Base-by-base conservation (phyloP, 2,113 vertebrate genomes). In the Clupea harengus region DNA sequence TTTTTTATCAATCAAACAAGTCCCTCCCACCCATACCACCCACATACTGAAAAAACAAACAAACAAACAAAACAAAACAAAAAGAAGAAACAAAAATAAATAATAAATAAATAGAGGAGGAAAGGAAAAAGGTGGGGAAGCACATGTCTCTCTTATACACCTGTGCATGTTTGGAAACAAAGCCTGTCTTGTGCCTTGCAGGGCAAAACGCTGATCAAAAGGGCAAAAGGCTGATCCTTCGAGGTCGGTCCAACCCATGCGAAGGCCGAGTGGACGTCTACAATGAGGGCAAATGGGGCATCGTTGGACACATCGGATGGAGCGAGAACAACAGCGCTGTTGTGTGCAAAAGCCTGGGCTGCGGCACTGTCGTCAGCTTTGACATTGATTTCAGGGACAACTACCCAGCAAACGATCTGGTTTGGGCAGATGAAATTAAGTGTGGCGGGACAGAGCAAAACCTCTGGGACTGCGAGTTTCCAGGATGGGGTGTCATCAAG, bases 181-280 rank as follows among this genome's bases (percentile, higher is more conserved):
- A 85, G 0, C 54, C 64, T 9, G 10, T 80, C 17, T 85, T 17
- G 44, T 46, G 4, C 8, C 47, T 45, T 81, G 2, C 28, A 86
- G 88, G 17, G 0, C 3, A 46, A 78, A n/a, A 88, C 2, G n/a
- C n/a, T n/a, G n/a, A n/a, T n/a, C n/a, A n/a, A n/a, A n/a, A n/a
- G n/a, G n/a, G n/a, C n/a, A n/a, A n/a, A n/a, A 83, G 28, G 46
- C 82, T 93, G 32, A 67, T 87, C 47, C 89, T 94, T 0, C 54
- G 2, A 0, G 44, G 52, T 0, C 84, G 47, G 0, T 0, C 0
- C 0, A 22, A 44, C 0, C 90, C 92, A 0, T 95, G 94, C 54
- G 11, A 88, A 22, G 94, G 94, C n/a, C 75, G 88, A 9, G 22
- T 92, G 44, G 60, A 92, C 64, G 45, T 94, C 20, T 90, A 81